Conservation (phyloP, 1,140 invertebrate species). For the Achroia grisella region DNA sequence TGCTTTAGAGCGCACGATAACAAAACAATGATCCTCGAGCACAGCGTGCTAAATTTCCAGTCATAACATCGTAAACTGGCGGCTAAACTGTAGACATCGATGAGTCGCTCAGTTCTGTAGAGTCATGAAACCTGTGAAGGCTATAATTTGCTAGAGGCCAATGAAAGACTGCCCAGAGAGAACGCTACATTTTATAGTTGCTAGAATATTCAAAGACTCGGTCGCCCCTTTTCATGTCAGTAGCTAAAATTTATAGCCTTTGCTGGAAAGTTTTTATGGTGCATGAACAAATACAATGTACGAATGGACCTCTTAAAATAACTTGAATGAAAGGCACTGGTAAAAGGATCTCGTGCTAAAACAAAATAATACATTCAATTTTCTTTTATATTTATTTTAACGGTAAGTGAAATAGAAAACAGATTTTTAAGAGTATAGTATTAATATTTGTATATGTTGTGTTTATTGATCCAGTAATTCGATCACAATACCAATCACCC, state of each 20-base stretch:
- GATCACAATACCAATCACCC: no score
- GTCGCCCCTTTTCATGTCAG: neutral
- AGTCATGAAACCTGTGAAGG: constrained; percentile 4
- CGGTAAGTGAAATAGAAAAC: no score
- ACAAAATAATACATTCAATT: no score
- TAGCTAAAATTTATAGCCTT: neutral
- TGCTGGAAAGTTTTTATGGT: neutral
- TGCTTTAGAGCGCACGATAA: no score
- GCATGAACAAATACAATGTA: neutral
- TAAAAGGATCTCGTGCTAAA: neutral
- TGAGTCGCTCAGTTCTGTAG: constrained; percentile 1
- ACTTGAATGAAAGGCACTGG: neutral
- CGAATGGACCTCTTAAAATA: neutral
- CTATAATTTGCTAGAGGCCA: constrained; percentile 1
- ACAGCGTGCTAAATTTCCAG: constrained; percentile 4
- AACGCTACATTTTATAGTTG: constrained; percentile 1
- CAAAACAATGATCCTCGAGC: neutral
- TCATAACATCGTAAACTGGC: constrained; percentile 10
- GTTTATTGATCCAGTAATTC: no score
- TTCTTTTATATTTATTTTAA: no score
- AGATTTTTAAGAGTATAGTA: no score
- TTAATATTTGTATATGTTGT: no score
- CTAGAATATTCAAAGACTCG: neutral
- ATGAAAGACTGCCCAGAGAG: constrained; percentile 6
- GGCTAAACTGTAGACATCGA: constrained; percentile 2